Evolutionary conservation across 2,113 vertebrate species (phyloP), one percentile per base, ranked within the genome.

Genomic region (Chlorodrepanis virens): DNA sequence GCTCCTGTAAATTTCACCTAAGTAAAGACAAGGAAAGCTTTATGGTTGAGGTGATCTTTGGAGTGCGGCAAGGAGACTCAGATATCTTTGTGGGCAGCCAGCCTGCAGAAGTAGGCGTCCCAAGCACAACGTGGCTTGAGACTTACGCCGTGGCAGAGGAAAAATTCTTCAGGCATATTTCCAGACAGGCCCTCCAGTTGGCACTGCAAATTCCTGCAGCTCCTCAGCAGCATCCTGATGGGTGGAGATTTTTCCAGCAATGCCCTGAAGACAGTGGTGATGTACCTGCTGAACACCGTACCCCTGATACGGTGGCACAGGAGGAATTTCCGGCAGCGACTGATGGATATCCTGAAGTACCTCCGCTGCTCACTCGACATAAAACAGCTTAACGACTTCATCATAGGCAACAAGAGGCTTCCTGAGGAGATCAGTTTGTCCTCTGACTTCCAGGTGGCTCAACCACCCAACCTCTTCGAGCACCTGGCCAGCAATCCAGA

Each of bases 281-380:
- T 71, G 56, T 31, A 35, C 45, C 37, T 61, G 11, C 15, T n/a
- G 11, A 69, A 14, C 42, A 49, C 28, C 1, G 0, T 39, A 7
- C 53, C 64, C 53, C 28, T 13, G 18, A 28, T n/a, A 39, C 2
- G 0, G n/a, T 27, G 63, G 23, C 2, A 2, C 28, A 33, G 42
- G 64, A 10, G 11, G 42, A 22, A 40, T 27, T 69, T 63, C 39
- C 0, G 0, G 28, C 33, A 39, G 18, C 4, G 0, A 8, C 28
- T 64, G 27, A 10, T 45, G 49, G 33, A 39, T 18, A 74, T 22
- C 40, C 13, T 84, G 11, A 53, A 22, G 40, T 47, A 74, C 27
- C 28, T 64, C 18, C 6, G 0, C 9, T 10, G 14, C 28, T 84
- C 40, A 7, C 40, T 47, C 59, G n/a, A 64, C 40, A 40, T 5